Percentiles rank a stretch among this genome's conserved stretches.
Conservation (phyloP, 2,113 vertebrate genomes). For the Seriola dumerili region DNA sequence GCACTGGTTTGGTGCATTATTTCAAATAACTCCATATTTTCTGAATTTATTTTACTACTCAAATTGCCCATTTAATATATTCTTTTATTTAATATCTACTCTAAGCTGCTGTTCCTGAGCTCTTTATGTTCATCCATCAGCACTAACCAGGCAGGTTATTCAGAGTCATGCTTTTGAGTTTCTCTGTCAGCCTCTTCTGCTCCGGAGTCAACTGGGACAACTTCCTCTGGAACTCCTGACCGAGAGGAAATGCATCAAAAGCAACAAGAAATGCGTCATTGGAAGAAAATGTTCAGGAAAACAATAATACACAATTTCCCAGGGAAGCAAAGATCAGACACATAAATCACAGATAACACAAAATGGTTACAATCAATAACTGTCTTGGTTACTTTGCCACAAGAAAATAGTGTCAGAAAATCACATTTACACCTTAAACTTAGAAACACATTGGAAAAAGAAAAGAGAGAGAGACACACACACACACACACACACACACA, state of each 20-base stretch:
- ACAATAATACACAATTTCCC: not conserved
- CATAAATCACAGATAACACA: conserved; percentile 10
- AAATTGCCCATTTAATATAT: not conserved
- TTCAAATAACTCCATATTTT: not conserved
- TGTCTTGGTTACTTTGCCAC: not conserved
- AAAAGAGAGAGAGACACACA: not conserved
- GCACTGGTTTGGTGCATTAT: not conserved
- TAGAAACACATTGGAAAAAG: not conserved
- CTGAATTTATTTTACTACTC: not conserved
- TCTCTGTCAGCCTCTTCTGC: conserved; percentile 91
- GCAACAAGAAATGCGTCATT: conserved; percentile 20
- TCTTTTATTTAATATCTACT: not conserved
- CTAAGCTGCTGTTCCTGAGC: not conserved
- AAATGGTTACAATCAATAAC: not conserved
- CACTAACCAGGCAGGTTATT: conserved; percentile 88
- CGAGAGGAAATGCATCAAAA: conserved; percentile 24
- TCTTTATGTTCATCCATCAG: not conserved
- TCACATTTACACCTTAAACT: not conserved
- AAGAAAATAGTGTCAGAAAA: not conserved
- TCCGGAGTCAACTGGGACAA: conserved; percentile 90
- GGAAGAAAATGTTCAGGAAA: not conserved
- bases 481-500: conserved; percentile 67
- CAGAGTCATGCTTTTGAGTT: conserved; percentile 87
- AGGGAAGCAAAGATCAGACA: conserved; percentile 4
- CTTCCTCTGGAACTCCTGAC: conserved; percentile 94